Conservation (phyloP, 1,140 invertebrate genomes). For the Zaprionus lachaisei region DNA sequence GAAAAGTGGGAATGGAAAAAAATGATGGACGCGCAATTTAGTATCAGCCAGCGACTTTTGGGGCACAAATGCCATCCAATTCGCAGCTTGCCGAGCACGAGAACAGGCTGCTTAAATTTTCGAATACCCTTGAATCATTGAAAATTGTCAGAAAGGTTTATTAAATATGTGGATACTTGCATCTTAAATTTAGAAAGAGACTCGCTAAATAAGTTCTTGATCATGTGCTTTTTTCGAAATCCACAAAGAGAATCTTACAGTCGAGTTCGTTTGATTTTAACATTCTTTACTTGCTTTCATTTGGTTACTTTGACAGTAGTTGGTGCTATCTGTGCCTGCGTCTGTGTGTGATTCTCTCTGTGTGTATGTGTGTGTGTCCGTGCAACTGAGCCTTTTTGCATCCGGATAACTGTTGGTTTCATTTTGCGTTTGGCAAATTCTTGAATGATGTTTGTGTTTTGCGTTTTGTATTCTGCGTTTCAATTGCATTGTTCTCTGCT, state of each 20-base stretch:
- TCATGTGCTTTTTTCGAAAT: not conserved
- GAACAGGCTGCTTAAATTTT: conserved; percentile 55
- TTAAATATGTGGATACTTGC: not conserved
- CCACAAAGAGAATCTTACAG: not conserved
- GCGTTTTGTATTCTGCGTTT: conserved; percentile 66
- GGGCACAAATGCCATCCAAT: conserved; percentile 55
- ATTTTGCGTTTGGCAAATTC: conserved; percentile 51
- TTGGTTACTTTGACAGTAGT: conserved; percentile 49
- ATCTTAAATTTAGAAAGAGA: not conserved
- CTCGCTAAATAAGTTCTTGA: not conserved
- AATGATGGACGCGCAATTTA: conserved; percentile 55
- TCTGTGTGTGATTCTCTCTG: not conserved
- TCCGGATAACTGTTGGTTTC: conserved; percentile 31
- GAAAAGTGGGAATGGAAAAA: conserved; percentile 24
- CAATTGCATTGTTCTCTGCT: conserved; percentile 71
- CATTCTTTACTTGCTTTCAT: conserved; percentile 50
- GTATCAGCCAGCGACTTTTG: conserved; percentile 45
- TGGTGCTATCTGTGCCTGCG: conserved; percentile 2
- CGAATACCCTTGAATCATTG: conserved; percentile 26
- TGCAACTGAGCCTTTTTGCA: conserved; percentile 2
- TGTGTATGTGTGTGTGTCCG: not conserved
- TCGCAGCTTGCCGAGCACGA: conserved; percentile 35
- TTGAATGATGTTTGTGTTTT: conserved; percentile 49
- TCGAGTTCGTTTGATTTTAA: not conserved
- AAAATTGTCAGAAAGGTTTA: not conserved